Conservation (phyloP, 2,113 vertebrate species). For the Percina caprodes region DNA sequence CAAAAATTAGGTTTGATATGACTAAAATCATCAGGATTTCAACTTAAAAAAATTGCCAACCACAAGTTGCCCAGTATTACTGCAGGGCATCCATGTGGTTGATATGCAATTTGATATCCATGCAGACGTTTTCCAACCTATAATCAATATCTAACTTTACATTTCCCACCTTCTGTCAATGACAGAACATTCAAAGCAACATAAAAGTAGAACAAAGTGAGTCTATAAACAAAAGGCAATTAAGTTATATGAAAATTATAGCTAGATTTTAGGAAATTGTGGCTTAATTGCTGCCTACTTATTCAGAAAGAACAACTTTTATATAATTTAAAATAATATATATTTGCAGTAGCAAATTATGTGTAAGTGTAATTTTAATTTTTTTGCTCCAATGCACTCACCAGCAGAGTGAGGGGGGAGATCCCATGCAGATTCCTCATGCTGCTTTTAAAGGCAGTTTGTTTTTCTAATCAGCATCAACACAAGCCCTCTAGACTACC, state of each 20-base stretch:
- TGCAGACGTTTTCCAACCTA: neutral
- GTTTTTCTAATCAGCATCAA: neutral
- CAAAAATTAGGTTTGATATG: neutral
- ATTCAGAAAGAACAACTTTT: neutral
- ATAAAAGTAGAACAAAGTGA: neutral
- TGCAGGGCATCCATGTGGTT: neutral
- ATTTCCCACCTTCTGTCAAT: neutral
- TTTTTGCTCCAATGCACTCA: neutral
- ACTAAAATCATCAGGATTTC: neutral
- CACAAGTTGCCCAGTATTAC: neutral
- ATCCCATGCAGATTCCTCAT: neutral
- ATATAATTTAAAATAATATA: neutral
- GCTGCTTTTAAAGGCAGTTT: neutral
- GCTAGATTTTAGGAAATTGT: neutral
- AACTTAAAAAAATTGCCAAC: neutral
- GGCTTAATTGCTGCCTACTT: slow-evolving; percentile 13
- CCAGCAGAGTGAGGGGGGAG: neutral
- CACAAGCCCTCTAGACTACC: neutral
- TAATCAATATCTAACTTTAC: neutral
- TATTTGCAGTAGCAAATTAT: too few relatives aligned
- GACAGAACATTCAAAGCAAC: neutral
- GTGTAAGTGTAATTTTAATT: neutral
- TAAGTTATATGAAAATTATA: slow-evolving; percentile 13
- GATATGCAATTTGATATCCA: neutral
- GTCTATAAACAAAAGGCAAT: neutral